phyloP scores from a whole-genome alignment of 2,888 invertebrate genomes.

The Alitta virens region DNA sequence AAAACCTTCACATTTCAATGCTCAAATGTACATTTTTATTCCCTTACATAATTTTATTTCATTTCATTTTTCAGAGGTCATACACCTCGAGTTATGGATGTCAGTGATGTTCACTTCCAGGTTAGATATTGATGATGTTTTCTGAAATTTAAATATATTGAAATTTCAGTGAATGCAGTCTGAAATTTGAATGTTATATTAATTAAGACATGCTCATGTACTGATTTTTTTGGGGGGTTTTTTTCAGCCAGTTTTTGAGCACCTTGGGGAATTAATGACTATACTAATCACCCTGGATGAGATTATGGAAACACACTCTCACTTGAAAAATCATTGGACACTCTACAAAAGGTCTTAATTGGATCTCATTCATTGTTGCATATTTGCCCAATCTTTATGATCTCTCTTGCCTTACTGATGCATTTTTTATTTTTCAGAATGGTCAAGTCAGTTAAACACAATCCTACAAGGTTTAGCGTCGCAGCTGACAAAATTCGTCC shows the following conservation, averaged over 20 bases:
- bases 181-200: not conserved
- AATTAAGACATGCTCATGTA: not conserved
- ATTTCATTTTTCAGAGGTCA: slow-evolving; percentile 39
- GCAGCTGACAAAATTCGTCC: slow-evolving; percentile 66
- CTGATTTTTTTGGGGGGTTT: not conserved
- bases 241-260: slow-evolving; percentile 55
- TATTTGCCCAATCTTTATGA: not conserved
- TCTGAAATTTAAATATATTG: too few species aligned
- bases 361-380: not conserved
- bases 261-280: slow-evolving; percentile 59
- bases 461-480: slow-evolving; percentile 65
- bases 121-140: slow-evolving; percentile 29
- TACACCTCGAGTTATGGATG: slow-evolving; percentile 52
- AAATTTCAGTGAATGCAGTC: too few species aligned
- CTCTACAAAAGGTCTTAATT: slow-evolving; percentile 66
- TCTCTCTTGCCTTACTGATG: not conserved
- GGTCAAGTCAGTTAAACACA: slow-evolving; percentile 69
- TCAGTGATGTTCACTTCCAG: slow-evolving; percentile 57
- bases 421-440: slow-evolving; percentile 53
- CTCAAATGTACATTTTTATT: too few species aligned
- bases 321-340: slow-evolving; percentile 72
- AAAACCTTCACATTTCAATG: too few species aligned
- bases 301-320: slow-evolving; percentile 63
- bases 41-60: not conserved
- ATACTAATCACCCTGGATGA: slow-evolving; percentile 68